Percentiles rank a stretch among this genome's conserved stretches.
Evolutionary conservation across 2,797 vertebrate genomes (phyloP).

Genomic region (Bovichtus diacanthus): DNA sequence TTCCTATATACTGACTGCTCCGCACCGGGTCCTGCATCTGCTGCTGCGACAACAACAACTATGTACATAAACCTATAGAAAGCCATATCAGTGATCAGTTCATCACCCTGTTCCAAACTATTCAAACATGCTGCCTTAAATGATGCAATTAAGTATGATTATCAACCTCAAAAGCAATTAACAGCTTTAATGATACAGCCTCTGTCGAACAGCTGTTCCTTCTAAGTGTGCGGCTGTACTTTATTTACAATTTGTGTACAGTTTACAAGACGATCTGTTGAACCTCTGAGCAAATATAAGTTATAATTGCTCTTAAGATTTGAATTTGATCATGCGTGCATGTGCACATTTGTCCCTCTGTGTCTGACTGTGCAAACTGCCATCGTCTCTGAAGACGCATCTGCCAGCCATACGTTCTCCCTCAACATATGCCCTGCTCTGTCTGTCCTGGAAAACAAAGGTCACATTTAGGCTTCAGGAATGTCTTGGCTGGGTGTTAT

Average conservation of each 20-base stretch:
- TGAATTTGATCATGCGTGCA: background rate
- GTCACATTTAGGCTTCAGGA: conserved; percentile 80
- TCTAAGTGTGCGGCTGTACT: background rate
- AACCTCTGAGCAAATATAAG: background rate
- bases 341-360: background rate
- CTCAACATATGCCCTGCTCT: conserved; percentile 45
- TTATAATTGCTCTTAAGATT: background rate
- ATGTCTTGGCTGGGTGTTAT: conserved; percentile 77
- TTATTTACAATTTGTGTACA: background rate
- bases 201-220: background rate
- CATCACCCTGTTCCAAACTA: background rate
- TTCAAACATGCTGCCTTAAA: background rate
- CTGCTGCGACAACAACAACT: conserved; percentile 45
- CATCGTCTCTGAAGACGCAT: conserved; percentile 56
- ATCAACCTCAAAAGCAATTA: background rate
- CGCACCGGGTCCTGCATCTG: conserved; percentile 65
- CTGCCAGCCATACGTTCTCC: conserved; percentile 63
- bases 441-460: conserved; percentile 74
- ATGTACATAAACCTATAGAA: background rate
- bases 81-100: background rate
- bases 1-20: conserved; percentile 77
- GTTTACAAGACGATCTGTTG: background rate
- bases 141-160: background rate
- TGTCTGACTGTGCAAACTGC: conserved; percentile 11
- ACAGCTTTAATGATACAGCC: background rate